Evolutionary conservation across 1,140 invertebrate species (phyloP).

Genomic region (Achroia grisella): DNA sequence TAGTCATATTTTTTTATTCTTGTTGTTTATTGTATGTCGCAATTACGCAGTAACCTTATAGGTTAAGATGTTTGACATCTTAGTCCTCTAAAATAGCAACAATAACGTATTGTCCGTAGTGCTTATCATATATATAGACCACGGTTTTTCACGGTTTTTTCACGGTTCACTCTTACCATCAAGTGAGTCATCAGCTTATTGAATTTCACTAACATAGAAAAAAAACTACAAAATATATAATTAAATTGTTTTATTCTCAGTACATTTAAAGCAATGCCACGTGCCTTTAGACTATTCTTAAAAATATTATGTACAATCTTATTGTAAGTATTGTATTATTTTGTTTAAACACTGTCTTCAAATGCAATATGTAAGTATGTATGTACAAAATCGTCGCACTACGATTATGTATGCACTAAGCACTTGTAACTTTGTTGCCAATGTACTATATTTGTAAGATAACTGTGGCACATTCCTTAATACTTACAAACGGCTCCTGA

Average conservation of each 20-base stretch:
- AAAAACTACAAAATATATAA: conserved; percentile 29
- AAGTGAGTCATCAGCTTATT: no score
- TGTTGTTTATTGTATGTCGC: no score
- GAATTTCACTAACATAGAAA: conserved; percentile 12
- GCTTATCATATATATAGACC: no score
- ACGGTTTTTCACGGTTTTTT: no score
- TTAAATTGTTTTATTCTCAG: conserved; percentile 56
- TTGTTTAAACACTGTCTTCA: not conserved
- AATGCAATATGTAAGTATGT: not conserved
- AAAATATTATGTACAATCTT: conserved; percentile 42
- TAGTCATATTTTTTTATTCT: no score
- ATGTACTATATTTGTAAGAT: conserved; percentile 15
- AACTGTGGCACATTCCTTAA: conserved; percentile 22
- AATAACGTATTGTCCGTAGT: no score
- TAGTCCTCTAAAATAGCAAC: no score
- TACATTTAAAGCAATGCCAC: conserved; percentile 62
- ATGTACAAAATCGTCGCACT: conserved; percentile 3
- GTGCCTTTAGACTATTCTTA: conserved; percentile 52
- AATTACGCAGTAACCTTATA: no score
- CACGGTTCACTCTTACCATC: no score
- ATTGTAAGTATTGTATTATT: conserved; percentile 12
- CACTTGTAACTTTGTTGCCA: conserved; percentile 3
- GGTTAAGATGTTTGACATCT: no score
- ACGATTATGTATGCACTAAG: conserved; percentile 8
- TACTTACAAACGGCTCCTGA: not conserved